Evolutionary conservation across 2,888 invertebrate species (phyloP), one percentile per base, ranked within the genome.

Genomic region (Tinea semifulvella): DNA sequence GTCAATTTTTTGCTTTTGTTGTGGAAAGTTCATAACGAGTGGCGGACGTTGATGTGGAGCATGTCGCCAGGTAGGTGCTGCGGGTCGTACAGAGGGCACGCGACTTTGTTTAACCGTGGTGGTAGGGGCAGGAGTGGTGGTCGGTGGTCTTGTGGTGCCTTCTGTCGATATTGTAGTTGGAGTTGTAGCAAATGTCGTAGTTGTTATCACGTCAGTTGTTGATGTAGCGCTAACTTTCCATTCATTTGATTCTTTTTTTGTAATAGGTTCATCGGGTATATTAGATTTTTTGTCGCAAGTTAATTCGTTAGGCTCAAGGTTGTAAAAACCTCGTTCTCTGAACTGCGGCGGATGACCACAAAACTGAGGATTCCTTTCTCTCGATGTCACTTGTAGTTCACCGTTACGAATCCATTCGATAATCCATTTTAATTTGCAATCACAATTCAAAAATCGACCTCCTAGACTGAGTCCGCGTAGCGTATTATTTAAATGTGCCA

Each of bases 311-410:
- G 91, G 88, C 65, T 90, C 88, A 53, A 96, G 91, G 57, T 91
- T 92, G 63, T 94, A 94, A 71, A 96, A 94, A 26, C 90, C 92
- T 39, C 90, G 84, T 49, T 92, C 91, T 46, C 91, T 85, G 56
- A 95, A 89, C 50, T 88, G 83, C 1, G 87, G 81, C 1, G 96
- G 96, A 53, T 88, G 88, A 10, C 94, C 95, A 60, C 95, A 96
- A 68, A 95, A 96, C 67, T 96, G 95, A 5, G 95, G 95, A 68
- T 92, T 94, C 55, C 94, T 84, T 69, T 96, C 96, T 35, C 95
- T 85, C 50, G 94, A 94, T 8, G 95, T 95, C 14, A 96, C 94
- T 84, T 96, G 95, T 28, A 96, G 81, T 63, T 95, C 94, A 10
- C 89, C 89, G 51, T 88, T 89, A 44, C 89, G 85, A 54, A 95